Base-by-base conservation (phyloP, 2,797 vertebrate genomes). In the Catostomus latipinnis region DNA sequence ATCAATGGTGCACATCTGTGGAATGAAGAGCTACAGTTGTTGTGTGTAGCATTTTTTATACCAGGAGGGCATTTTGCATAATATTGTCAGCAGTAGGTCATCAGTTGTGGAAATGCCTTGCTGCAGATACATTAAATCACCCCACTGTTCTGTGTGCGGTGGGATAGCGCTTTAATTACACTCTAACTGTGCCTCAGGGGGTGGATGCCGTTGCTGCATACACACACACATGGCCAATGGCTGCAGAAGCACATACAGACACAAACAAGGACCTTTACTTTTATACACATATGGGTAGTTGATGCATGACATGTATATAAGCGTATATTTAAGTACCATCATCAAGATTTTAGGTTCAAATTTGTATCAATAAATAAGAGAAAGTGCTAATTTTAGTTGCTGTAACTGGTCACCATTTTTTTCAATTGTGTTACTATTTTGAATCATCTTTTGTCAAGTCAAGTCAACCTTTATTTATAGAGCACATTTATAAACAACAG, bases 81-180 rank as follows among this genome's bases (percentile, higher is more conserved):
- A 76, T 83, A 60, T 58, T 61, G 66, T 77, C 77, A 85, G 67
- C 74, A 75, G 70, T 50, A 62, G 72, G 72, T 72, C 80, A 82
- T 80, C 76, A 66, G 63, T 74, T 73, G 61, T 66, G 76, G 48
- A 79, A 74, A 80, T 71, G 54, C 73, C 60, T 57, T 1, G 1
- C 71, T 61, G 72, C 74, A 22, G 77, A 74, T 71, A 83, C 8
- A 14, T 81, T 84, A 82, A 82, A 82, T 84, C 71, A 71, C 73
- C 79, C 62, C 34, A 34, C 34, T 52, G 76, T 58, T 67, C 58
- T 57, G 72, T 79, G 61, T 74, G 22, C 52, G 43, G n/a, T 74
- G 45, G 80, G 75, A 81, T 72, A 67, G 76, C 70, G 72, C 78
- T 82, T 82, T 86, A 86, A 84, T 84, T 82, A 86, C 80, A 76